Evolutionary conservation across 2,113 vertebrate genomes (phyloP).

Genomic region (Tringa solitaria): DNA sequence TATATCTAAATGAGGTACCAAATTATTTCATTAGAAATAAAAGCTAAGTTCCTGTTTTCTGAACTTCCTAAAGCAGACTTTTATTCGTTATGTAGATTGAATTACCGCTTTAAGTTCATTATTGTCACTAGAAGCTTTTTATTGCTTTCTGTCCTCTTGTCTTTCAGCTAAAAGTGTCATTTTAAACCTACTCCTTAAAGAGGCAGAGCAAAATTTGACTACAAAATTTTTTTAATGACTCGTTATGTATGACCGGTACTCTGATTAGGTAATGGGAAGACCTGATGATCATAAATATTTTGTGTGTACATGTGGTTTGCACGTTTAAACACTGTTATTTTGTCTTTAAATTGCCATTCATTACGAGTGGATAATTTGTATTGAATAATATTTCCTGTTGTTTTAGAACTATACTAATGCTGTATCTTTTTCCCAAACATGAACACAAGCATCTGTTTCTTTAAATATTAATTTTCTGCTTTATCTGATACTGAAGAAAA

Average conservation of each 20-base stretch:
- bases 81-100: not conserved
- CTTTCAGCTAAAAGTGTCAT: not conserved
- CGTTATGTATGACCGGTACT: not conserved
- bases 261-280: not conserved
- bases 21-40: not conserved
- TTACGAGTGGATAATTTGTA: not conserved
- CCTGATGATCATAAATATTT: not conserved
- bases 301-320: not conserved
- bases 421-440: not conserved
- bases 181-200: not conserved
- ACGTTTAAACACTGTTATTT: not conserved
- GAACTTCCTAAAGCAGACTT: not conserved
- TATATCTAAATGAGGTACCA: not conserved
- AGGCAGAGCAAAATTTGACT: not conserved
- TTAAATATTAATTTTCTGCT: not conserved
- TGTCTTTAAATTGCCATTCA: not conserved
- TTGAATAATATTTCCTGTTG: not conserved
- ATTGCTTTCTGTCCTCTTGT: not conserved
- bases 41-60: not conserved
- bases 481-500: not conserved
- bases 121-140: not conserved
- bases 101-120: not conserved
- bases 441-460: not conserved
- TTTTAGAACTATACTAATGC: not conserved
- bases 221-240: not conserved